phyloP scores from a whole-genome alignment of 2,797 vertebrate species.

The Heterohyrax brucei region DNA sequence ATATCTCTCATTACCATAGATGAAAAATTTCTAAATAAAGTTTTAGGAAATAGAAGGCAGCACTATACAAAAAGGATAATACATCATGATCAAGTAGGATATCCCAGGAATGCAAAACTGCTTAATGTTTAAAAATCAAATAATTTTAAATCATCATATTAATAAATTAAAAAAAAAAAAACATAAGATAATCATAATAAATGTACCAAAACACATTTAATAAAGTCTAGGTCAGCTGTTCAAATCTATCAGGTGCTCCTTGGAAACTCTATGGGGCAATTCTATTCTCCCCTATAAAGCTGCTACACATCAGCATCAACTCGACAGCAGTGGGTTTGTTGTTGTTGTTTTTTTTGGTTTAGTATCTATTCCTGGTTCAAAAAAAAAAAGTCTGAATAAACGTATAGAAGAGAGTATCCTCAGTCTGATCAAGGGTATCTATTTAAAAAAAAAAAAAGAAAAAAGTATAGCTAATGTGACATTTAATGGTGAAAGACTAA shows the following conservation, averaged over 20 bases:
- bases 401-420: neutral
- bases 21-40: conserved; percentile 6
- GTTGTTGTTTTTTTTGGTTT: neutral
- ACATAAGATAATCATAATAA: neutral
- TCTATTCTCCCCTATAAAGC: too few species aligned
- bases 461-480: neutral
- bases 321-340: too few species aligned
- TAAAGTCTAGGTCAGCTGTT: neutral
- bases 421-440: neutral
- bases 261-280: too few species aligned
- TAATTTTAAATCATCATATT: neutral
- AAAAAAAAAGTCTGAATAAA: conserved; percentile 13
- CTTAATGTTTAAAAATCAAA: conserved; percentile 20
- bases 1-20: neutral
- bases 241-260: too few species aligned
- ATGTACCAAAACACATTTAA: neutral
- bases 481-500: neutral
- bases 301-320: too few species aligned
- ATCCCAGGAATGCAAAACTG: neutral
- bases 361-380: neutral
- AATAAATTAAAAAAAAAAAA: neutral
- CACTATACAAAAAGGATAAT: neutral
- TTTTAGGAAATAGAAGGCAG: neutral
- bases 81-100: neutral
- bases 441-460: neutral